Percentiles rank a stretch among this genome's conserved stretches.
Conservation (phyloP, 2,113 vertebrate genomes). For the Lucifuga dentata region DNA sequence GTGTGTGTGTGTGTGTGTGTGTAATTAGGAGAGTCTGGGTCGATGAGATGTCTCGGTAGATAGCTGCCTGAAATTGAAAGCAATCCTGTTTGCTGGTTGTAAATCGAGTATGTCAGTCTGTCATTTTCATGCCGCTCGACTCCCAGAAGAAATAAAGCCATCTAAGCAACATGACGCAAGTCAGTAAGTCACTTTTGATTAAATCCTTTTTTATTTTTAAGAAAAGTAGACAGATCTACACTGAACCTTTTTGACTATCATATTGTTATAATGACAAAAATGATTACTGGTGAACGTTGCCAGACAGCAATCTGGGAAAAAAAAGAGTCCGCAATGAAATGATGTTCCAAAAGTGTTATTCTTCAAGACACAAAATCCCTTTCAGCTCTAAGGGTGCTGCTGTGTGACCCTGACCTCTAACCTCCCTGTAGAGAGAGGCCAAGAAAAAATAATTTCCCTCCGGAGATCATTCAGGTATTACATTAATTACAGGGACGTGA, state of each 20-base stretch:
- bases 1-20: slow-evolving; percentile 48
- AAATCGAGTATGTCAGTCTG: slow-evolving; percentile 59
- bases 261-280: slow-evolving; percentile 7
- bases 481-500: background rate
- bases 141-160: slow-evolving; percentile 34
- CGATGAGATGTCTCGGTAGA: slow-evolving; percentile 66
- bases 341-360: slow-evolving; percentile 7
- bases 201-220: slow-evolving; percentile 30
- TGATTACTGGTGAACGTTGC: too few species aligned
- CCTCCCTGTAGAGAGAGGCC: background rate
- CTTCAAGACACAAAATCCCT: slow-evolving; percentile 15
- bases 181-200: slow-evolving; percentile 36
- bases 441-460: slow-evolving; percentile 3
- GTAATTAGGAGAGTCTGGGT: slow-evolving; percentile 69
- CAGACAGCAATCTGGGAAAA: too few species aligned
- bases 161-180: slow-evolving; percentile 33
- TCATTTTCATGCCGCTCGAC: slow-evolving; percentile 58
- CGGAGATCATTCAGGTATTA: slow-evolving; percentile 34
- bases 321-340: too few species aligned
- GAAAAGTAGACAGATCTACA: slow-evolving; percentile 7
- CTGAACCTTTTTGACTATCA: background rate
- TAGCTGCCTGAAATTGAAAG: slow-evolving; percentile 62
- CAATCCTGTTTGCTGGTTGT: slow-evolving; percentile 43
- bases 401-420: slow-evolving; percentile 25
- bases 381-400: background rate